These are phyloP conservation scores for Sussaba pulchella DNA, from an alignment of 2,888 invertebrate species.

Conservation along the genomic window DNA sequence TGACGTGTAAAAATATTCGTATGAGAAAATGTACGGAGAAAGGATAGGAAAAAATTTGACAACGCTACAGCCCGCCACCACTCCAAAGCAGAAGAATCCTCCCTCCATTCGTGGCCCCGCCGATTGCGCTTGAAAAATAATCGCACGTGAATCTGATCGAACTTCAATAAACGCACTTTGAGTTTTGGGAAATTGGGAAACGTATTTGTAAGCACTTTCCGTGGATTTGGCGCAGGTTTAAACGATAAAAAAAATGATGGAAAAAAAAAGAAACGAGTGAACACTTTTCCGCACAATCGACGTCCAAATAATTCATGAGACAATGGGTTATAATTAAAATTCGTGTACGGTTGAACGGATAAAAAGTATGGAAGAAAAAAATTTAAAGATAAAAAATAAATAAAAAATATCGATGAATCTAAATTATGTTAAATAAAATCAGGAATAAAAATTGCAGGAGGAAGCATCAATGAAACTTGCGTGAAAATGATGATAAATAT, in stretches of 20 bases:
- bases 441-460: slow-evolving; percentile 34
- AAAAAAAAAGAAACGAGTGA: slow-evolving; percentile 10
- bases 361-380: background rate
- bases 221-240: slow-evolving; percentile 37
- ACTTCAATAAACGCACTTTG: slow-evolving; percentile 1
- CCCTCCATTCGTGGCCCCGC: too few relatives aligned
- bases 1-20: background rate
- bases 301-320: background rate
- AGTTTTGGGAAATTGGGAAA: slow-evolving; percentile 32
- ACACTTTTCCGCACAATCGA: slow-evolving; percentile 33
- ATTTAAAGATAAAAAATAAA: too few relatives aligned
- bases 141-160: slow-evolving; percentile 15
- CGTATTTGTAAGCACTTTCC: slow-evolving; percentile 54
- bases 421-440: slow-evolving; percentile 35
- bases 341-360: background rate
- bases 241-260: background rate
- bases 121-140: slow-evolving; percentile 24
- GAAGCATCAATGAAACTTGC: slow-evolving; percentile 7
- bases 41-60: slow-evolving; percentile 4
- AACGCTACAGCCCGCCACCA: slow-evolving; percentile 59
- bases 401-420: too few relatives aligned
- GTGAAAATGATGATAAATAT: slow-evolving; percentile 4
- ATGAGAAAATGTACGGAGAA: background rate
- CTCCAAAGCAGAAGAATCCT: slow-evolving; percentile 58
- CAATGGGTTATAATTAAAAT: background rate